Evolutionary conservation across 2,797 vertebrate species (phyloP).

Genomic region (Tenualosa ilisha): DNA sequence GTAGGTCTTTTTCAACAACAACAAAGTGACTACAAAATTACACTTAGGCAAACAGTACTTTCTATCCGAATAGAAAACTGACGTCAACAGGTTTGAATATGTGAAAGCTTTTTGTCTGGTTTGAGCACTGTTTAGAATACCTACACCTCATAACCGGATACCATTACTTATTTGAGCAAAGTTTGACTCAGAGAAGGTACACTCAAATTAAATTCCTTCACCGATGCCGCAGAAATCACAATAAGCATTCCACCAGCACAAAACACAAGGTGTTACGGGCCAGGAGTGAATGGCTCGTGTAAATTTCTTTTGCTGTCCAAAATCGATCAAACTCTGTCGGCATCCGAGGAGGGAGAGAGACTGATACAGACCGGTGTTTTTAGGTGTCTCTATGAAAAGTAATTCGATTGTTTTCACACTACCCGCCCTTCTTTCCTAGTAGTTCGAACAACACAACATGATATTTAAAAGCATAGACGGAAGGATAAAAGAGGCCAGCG

Average conservation of each 20-base stretch:
- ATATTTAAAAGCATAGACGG: not conserved
- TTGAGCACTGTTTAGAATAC: not conserved
- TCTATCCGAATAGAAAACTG: not conserved
- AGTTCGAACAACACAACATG: not conserved
- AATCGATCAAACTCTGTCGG: not conserved
- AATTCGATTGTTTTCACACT: not conserved
- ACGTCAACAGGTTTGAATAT: not conserved
- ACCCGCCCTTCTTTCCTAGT: not conserved
- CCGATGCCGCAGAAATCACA: not conserved
- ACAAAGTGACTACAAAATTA: not conserved
- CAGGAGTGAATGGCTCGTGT: not conserved
- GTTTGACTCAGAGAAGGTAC: not conserved
- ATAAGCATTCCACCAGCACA: not conserved
- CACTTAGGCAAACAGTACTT: not conserved
- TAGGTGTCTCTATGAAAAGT: no score
- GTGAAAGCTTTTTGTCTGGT: not conserved
- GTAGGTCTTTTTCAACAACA: not conserved
- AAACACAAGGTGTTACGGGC: not conserved
- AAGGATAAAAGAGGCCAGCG: not conserved
- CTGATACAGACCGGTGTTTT: no score
- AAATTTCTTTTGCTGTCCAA: not conserved
- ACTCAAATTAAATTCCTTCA: not conserved
- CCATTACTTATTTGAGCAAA: not conserved
- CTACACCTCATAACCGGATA: not conserved
- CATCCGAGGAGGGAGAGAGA: not conserved